Conservation (phyloP, 2,797 vertebrate species). For the Labroides dimidiatus region DNA sequence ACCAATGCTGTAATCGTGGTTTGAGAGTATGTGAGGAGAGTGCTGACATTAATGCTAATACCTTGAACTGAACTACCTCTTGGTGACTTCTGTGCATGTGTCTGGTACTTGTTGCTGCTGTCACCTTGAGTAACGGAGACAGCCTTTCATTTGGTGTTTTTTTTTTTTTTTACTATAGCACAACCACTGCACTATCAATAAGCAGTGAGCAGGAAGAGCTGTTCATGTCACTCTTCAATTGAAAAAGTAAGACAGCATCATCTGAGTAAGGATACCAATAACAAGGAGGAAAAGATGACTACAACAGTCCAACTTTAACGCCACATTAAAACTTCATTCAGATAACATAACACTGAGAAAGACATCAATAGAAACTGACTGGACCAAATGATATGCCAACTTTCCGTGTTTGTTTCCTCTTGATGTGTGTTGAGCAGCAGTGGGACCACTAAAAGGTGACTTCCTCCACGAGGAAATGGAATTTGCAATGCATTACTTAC, state of each 20-base stretch:
- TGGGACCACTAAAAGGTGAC: slow-evolving; percentile 75
- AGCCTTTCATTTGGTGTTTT: slow-evolving; percentile 71
- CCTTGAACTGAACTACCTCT: slow-evolving; percentile 50
- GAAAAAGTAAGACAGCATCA: slow-evolving; percentile 47
- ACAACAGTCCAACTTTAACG: slow-evolving; percentile 5
- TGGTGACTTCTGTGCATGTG: slow-evolving; percentile 61
- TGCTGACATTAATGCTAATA: slow-evolving; percentile 71
- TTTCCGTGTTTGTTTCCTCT: slow-evolving; percentile 79
- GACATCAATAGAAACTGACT: slow-evolving; percentile 44
- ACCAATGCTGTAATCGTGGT: slow-evolving; percentile 72
- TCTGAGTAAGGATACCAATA: slow-evolving; percentile 25
- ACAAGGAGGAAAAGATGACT: slow-evolving; percentile 28
- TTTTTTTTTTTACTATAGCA: slow-evolving; percentile 45
- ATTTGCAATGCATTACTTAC: slow-evolving; percentile 72
- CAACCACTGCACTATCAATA: slow-evolving; percentile 58
- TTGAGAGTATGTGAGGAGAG: slow-evolving; percentile 57
- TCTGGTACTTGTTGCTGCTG: slow-evolving; percentile 67
- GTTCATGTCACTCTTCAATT: slow-evolving; percentile 57
- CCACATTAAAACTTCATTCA: slow-evolving; percentile 31
- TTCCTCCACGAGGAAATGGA: slow-evolving; percentile 82
- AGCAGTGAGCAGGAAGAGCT: slow-evolving; percentile 61
- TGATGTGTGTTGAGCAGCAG: slow-evolving; percentile 69
- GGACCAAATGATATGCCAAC: slow-evolving; percentile 65
- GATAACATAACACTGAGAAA: slow-evolving; percentile 58
- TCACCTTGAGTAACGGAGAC: slow-evolving; percentile 65